These are phyloP conservation scores for Aphelocoma coerulescens DNA, from an alignment of 2,113 vertebrate genomes.

Conservation along the genomic window DNA sequence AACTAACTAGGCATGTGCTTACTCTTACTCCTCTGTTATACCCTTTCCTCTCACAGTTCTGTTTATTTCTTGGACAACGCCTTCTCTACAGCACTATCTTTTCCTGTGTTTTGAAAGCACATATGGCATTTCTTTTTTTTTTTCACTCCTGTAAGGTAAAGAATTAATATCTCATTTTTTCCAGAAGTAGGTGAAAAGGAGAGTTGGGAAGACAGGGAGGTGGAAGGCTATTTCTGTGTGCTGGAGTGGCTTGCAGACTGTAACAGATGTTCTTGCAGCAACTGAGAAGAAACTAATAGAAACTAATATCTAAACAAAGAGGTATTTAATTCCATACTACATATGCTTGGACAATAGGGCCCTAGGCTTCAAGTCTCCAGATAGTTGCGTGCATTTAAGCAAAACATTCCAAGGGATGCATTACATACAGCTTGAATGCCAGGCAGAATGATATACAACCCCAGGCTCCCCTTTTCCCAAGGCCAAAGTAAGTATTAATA, in stretches of 20 bases:
- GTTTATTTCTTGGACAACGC: neutral
- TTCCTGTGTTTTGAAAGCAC: neutral
- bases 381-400: neutral
- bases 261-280: constrained; percentile 43
- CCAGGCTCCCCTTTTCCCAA: neutral
- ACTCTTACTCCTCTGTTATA: neutral
- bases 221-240: neutral
- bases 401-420: constrained; percentile 31
- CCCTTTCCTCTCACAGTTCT: neutral
- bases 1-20: neutral
- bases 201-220: neutral
- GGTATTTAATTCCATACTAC: constrained; percentile 8
- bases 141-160: neutral
- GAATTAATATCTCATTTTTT: neutral
- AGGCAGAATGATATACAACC: neutral
- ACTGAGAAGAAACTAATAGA: constrained; percentile 42
- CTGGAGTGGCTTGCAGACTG: neutral
- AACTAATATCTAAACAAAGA: constrained; percentile 38
- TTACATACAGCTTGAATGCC: constrained; percentile 6
- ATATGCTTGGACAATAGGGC: constrained; percentile 6
- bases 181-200: neutral
- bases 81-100: neutral
- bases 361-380: neutral
- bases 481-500: neutral
- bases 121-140: neutral